Conservation (phyloP, 2,888 invertebrate genomes). For the Tetanocera ferruginea region DNA sequence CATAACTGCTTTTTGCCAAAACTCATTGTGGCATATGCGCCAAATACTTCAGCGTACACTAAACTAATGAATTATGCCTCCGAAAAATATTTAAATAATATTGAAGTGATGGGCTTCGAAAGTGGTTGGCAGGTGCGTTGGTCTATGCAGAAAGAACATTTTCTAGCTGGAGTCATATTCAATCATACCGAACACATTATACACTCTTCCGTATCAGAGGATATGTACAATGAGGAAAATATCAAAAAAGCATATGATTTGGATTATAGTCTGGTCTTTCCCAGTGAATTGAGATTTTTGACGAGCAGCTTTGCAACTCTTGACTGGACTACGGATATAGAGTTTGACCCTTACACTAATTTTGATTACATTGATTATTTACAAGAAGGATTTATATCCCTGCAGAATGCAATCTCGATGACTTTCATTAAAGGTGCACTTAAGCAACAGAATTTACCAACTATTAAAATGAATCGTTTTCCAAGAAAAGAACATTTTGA, state of each 20-base stretch:
- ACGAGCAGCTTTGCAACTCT: constrained; percentile 43
- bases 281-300: constrained; percentile 55
- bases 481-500: constrained; percentile 71
- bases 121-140: constrained; percentile 41
- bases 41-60: constrained; percentile 33
- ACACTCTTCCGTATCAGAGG: background rate
- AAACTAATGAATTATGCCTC: constrained; percentile 41
- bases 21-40: constrained; percentile 54
- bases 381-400: constrained; percentile 75
- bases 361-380: constrained; percentile 70
- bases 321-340: constrained; percentile 55
- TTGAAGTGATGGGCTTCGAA: constrained; percentile 28
- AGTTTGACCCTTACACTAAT: constrained; percentile 49
- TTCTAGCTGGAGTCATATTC: constrained; percentile 68
- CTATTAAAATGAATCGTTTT: background rate
- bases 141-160: constrained; percentile 38
- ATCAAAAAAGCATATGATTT: constrained; percentile 35
- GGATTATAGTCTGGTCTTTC: constrained; percentile 53
- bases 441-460: constrained; percentile 17
- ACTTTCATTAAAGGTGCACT: constrained; percentile 59
- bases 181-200: constrained; percentile 66
- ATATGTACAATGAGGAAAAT: background rate
- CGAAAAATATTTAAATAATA: constrained; percentile 6
- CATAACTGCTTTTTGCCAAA: constrained; percentile 50
- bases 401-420: constrained; percentile 74